phyloP scores from a whole-genome alignment of 2,113 vertebrate species.

The Osmerus mordax region DNA sequence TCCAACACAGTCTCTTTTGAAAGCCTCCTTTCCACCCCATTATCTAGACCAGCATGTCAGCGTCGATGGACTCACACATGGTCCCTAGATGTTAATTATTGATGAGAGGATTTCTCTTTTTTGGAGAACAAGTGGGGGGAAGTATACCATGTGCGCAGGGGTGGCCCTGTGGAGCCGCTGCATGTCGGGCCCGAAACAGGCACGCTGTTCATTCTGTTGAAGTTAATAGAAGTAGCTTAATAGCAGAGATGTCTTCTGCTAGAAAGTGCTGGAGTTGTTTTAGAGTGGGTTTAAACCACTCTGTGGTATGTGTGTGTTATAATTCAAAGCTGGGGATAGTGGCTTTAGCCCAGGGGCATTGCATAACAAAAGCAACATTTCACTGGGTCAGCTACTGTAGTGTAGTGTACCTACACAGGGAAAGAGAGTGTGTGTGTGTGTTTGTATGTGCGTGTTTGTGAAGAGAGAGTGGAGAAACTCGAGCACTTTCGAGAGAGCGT shows the following conservation, averaged over 20 bases:
- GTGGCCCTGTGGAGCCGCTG: too few species aligned
- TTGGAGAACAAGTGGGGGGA: too few species aligned
- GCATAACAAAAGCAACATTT: slow-evolving; percentile 23
- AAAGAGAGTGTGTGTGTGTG: background rate
- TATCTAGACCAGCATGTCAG: slow-evolving; percentile 47
- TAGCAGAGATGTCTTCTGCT: too few species aligned
- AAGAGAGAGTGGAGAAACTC: slow-evolving; percentile 6
- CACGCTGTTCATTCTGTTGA: too few species aligned
- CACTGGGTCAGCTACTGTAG: slow-evolving; percentile 18
- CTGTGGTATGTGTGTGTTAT: background rate
- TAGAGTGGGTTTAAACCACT: background rate
- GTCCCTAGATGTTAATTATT: slow-evolving; percentile 45
- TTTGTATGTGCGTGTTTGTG: background rate
- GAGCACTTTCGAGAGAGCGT: too few species aligned
- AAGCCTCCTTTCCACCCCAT: slow-evolving; percentile 46
- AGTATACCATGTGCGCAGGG: too few species aligned
- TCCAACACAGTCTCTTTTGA: slow-evolving; percentile 39
- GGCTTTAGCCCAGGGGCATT: slow-evolving; percentile 19
- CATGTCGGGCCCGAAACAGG: too few species aligned
- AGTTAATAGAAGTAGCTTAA: too few species aligned
- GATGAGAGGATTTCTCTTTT: slow-evolving; percentile 27
- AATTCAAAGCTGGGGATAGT: slow-evolving; percentile 7
- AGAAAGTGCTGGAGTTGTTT: too few species aligned
- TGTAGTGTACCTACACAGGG: slow-evolving; percentile 5
- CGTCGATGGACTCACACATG: background rate